Conservation (phyloP, 2,797 vertebrate genomes). For the Peromyscus attwateri region DNA sequence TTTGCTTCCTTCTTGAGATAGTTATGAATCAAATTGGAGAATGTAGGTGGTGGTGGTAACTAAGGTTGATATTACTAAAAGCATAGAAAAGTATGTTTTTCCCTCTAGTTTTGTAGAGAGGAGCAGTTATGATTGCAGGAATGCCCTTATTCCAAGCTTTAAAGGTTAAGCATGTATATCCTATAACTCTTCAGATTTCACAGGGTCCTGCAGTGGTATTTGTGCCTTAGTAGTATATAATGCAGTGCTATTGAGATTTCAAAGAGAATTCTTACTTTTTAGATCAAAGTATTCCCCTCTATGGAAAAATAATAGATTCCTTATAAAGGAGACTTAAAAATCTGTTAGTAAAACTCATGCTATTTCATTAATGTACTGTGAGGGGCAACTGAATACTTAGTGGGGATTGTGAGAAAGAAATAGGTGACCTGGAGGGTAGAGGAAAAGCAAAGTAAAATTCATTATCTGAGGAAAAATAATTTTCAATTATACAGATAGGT, state of each 20-base stretch:
- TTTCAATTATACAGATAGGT: slow-evolving; percentile 3
- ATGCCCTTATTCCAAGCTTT: not conserved
- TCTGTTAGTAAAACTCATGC: slow-evolving; percentile 19
- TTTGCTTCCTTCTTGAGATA: not conserved
- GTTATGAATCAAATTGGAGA: not conserved
- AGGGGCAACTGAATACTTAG: slow-evolving; percentile 47
- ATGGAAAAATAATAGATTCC: slow-evolving; percentile 31
- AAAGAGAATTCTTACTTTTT: slow-evolving; percentile 45
- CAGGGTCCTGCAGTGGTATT: not conserved
- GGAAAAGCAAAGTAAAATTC: slow-evolving; percentile 17
- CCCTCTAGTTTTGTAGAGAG: not conserved
- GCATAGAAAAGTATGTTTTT: not conserved
- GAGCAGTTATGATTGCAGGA: not conserved
- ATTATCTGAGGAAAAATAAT: not conserved
- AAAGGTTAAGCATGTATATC: not conserved
- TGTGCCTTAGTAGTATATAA: not conserved
- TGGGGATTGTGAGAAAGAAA: not conserved
- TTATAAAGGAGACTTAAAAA: not conserved
- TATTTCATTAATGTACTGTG: slow-evolving; percentile 43
- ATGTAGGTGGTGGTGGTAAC: not conserved
- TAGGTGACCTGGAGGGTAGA: not conserved
- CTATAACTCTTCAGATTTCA: not conserved
- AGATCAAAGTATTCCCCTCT: slow-evolving; percentile 32
- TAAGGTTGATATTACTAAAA: not conserved
- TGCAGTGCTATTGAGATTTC: slow-evolving; percentile 44